Evolutionary conservation across 1,140 invertebrate species (phyloP), one percentile per base, ranked within the genome.

Genomic region (Drosophila tristis): DNA sequence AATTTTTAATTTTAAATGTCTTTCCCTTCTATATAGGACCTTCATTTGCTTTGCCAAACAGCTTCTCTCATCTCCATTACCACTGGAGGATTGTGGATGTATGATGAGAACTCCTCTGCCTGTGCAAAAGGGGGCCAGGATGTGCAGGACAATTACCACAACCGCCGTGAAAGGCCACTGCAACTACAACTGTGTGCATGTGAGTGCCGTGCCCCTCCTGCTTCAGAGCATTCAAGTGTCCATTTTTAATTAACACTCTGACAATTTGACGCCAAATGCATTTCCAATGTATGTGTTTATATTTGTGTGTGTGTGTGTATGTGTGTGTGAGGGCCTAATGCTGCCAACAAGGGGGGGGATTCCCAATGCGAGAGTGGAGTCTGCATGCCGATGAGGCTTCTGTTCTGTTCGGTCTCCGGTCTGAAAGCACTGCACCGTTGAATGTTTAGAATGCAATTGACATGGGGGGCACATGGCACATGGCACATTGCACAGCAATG

Each of bases 221-320:
- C 54, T 60, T 25, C 60, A 72, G 75, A 68, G 75, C 73, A 81
- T 86, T 66, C 75, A 70, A 80, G 76, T 90, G 86, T 90, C 86
- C 86, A 90, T 90, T 90, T 90, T 90, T 86, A 90, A 90, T 90
- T 90, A 90, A 90, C 86, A 86, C 87, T 90, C 80, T 90, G 86
- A 90, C 86, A 90, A 86, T 82, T 82, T 86, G 87, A 90, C 80
- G 85, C 80, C 78, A 80, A 80, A 82, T 90, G 86, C 86, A 82
- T 82, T 86, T 86, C 65, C 64, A 64, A 62, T 62, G 59, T 63
- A 60, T 20, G 39, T 68, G 44, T 23, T 8, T 31, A 45, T 50
- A 58, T 26, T 13, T 45, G 11, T 51, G 50, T 56, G 45, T 44
- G 45, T 71, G 43, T 45, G 11, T 51, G 50, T 56, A 42, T 44